Evolutionary conservation across 1,140 invertebrate genomes (phyloP).

Genomic region (Cryptotermes secundus): DNA sequence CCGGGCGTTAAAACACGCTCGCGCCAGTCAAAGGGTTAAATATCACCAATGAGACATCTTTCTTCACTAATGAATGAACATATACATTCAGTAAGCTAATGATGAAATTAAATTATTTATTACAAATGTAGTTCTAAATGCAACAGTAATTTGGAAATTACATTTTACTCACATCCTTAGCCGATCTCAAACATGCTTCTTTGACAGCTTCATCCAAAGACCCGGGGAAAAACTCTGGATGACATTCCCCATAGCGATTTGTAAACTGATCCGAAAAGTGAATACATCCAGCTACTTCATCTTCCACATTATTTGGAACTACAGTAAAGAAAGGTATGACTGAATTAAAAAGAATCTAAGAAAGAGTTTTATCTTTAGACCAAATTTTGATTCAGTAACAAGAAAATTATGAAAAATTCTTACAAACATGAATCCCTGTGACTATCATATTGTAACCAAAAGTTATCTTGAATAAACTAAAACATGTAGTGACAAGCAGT

Average conservation of each 20-base stretch:
- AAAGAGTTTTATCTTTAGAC: too few species aligned
- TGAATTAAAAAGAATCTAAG: too few species aligned
- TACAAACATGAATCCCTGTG: too few species aligned
- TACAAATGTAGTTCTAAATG: conserved; percentile 27
- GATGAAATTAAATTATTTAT: conserved; percentile 31
- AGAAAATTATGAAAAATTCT: too few species aligned
- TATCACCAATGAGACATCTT: too few species aligned
- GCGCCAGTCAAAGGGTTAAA: too few species aligned
- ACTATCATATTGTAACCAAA: too few species aligned
- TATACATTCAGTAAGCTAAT: conserved; percentile 24
- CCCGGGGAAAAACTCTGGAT: conserved; percentile 88
- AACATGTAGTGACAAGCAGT: too few species aligned
- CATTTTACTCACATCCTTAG: conserved; percentile 74
- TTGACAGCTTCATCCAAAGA: conserved; percentile 85
- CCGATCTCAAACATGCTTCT: conserved; percentile 81
- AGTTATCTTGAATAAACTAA: too few species aligned
- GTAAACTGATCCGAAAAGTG: conserved; percentile 85
- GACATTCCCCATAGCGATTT: conserved; percentile 75
- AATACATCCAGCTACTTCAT: conserved; percentile 82
- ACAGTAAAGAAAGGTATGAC: conserved; percentile 39
- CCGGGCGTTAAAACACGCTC: too few species aligned
- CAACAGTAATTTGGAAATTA: conserved; percentile 15
- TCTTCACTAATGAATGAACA: too few species aligned
- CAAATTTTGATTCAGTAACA: too few species aligned
- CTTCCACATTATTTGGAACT: conserved; percentile 85